Evolutionary conservation across 2,888 invertebrate genomes (phyloP), one percentile per base, ranked within the genome.

Genomic region (Luffia ferchaultella): DNA sequence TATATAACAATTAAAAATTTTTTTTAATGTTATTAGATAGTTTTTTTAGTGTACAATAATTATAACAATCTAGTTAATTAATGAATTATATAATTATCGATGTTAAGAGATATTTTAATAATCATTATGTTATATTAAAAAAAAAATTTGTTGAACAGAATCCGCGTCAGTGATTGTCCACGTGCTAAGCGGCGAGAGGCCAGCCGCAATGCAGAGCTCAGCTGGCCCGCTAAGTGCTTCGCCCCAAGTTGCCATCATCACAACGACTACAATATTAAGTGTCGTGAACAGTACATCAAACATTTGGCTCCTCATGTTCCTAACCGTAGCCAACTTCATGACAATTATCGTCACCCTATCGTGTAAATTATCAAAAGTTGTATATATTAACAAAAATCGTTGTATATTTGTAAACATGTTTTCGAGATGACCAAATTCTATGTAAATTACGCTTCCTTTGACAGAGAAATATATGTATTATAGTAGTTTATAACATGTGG

Each of bases 161-260:
- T 90, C 92, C 54, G 93, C 93, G 58, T 92, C 92, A 62, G 92
- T 93, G 63, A 88, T 92, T 65, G 92, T 93, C 56, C 93, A 93
- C 82, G 93, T 93, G 63, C 87, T 93, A 63, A 93, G 93, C 69
- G 93, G 93, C 67, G 89, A 87, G 73, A 76, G 88, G 55, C 88
- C 88, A 53, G 88, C 88, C 20, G 88, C 88, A 45, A 88, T 88
- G 88, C 88, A 88, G 64, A 85, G 85, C 51, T 83, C 82, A 0
- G 75, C 80, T 0, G 73, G 82, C 0, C 67, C 72, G 1, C 73
- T 7, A 12, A 12, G 30, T 76, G 0, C 74, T 71, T 1, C 67
- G 66, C 42, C 64, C 77, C 20, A 71, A 71, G 58, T 67, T 67
- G 68, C 66, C 45, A 61, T 80, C 43, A 59, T 79, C 15, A 62